Evolutionary conservation across 2,888 invertebrate species (phyloP), one percentile per base, ranked within the genome.

Genomic region (Pollenia labialis): DNA sequence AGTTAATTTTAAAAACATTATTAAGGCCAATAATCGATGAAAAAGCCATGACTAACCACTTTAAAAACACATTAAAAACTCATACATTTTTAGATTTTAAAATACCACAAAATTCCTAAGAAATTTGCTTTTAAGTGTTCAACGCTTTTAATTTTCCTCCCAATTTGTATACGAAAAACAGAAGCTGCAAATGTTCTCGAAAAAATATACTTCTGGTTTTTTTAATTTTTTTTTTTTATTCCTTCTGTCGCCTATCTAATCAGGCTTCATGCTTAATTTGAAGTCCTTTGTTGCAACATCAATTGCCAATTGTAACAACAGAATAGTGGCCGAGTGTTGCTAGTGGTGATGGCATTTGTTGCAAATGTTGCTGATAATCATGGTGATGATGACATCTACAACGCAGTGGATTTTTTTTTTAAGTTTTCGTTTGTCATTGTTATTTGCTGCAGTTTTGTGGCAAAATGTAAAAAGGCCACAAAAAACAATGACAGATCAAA

Each of bases 251-350:
- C 9, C 75, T 75, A 42, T 42, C 52, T 62, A 72, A 42, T 62
- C 62, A 62, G 52, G 75, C 42, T 62, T 75, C 18, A 75, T 62
- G 62, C 75, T 50, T 62, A 62, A 62, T 75, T 75, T 75, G 58
- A 52, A 42, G 75, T 62, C 52, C 75, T 75, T 75, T 75, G 75
- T 52, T 32, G 32, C 6, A 62, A 48, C 60, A 74, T 40, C 75
- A 75, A 75, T 75, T 75, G 75, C 16, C 50, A 75, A 75, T 75
- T 75, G 40, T 52, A 52, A 62, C 52, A 75, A 62, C 12, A 9
- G 40, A 75, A 75, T 62, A 58, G 72, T 74, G 42, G 52, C 12
- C 9, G 40, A 62, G 62, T 52, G 42, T 75, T 62, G 40, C 48
- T 62, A 48, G n/a, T 58, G 72, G 46, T 58, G 42, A 14, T 54